Conservation (phyloP, 2,113 vertebrate genomes). For the Riparia riparia region DNA sequence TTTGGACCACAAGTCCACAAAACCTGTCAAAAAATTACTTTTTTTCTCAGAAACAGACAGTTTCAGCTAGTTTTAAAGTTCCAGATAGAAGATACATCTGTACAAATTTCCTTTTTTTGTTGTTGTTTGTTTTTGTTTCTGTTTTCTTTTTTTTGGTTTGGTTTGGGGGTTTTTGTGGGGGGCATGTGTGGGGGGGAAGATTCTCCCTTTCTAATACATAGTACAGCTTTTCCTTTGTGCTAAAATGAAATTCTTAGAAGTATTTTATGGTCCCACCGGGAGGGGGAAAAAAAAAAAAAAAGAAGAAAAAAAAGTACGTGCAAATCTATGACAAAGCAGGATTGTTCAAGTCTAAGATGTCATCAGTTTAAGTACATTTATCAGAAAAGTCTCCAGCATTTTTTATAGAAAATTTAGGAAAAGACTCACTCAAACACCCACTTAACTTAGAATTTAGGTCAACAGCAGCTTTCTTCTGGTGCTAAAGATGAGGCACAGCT, state of each 20-base stretch:
- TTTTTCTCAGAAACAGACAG: neutral
- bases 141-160: too few species aligned
- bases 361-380: neutral
- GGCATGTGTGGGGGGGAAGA: rapidly evolving
- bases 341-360: neutral
- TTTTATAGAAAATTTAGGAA: neutral
- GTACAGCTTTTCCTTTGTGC: neutral
- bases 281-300: too few species aligned
- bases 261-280: neutral
- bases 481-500: neutral
- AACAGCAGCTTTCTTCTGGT: neutral
- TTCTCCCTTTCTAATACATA: neutral
- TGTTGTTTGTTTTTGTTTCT: too few species aligned
- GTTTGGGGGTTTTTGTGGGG: too few species aligned
- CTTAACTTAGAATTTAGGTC: neutral
- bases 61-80: neutral
- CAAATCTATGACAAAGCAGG: neutral
- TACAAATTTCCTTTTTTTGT: neutral
- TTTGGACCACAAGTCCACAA: neutral
- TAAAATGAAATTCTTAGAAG: neutral
- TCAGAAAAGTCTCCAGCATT: neutral
- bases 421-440: neutral
- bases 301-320: neutral
- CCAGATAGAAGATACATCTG: neutral
- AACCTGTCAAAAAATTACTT: neutral